Percentiles rank a stretch among this genome's conserved stretches.
phyloP scores from a whole-genome alignment of 2,113 vertebrate genomes.

The Danio rerio region DNA sequence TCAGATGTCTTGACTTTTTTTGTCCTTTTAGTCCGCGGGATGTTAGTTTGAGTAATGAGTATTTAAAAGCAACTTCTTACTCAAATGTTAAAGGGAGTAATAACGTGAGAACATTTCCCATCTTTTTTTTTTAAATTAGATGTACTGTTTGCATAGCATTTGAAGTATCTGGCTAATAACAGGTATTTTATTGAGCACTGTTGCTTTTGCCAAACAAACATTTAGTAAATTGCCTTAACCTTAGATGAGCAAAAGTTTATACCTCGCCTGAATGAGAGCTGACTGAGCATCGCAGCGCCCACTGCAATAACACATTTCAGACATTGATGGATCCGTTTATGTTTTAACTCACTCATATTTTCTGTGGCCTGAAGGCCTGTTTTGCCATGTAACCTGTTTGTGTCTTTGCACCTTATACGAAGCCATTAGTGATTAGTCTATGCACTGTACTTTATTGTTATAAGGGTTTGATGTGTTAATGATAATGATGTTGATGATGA shows the following conservation, averaged over 20 bases:
- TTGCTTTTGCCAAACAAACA: slow-evolving; percentile 46
- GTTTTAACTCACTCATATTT: not conserved
- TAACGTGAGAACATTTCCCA: not conserved
- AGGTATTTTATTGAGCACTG: slow-evolving; percentile 27
- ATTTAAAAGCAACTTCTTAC: too few relatives aligned
- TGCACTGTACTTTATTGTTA: slow-evolving; percentile 49
- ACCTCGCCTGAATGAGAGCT: not conserved
- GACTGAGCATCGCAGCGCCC: not conserved
- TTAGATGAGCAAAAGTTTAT: not conserved
- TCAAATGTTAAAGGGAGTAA: too few relatives aligned
- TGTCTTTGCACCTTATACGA: slow-evolving; percentile 52
- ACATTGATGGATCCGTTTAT: not conserved
- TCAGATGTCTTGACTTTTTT: slow-evolving; percentile 40
- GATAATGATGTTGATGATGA: not conserved
- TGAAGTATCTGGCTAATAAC: slow-evolving; percentile 22
- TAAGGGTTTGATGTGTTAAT: slow-evolving; percentile 41
- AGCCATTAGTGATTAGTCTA: slow-evolving; percentile 52
- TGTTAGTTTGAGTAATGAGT: slow-evolving; percentile 23
- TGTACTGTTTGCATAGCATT: slow-evolving; percentile 24
- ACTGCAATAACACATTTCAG: slow-evolving; percentile 44
- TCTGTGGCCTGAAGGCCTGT: not conserved
- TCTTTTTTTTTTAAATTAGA: slow-evolving; percentile 7
- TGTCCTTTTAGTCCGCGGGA: slow-evolving; percentile 26
- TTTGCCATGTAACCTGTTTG: slow-evolving; percentile 31
- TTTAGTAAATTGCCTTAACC: slow-evolving; percentile 40